Base-by-base conservation (phyloP, 2,797 vertebrate species). In the Benthosema pterotum region DNA sequence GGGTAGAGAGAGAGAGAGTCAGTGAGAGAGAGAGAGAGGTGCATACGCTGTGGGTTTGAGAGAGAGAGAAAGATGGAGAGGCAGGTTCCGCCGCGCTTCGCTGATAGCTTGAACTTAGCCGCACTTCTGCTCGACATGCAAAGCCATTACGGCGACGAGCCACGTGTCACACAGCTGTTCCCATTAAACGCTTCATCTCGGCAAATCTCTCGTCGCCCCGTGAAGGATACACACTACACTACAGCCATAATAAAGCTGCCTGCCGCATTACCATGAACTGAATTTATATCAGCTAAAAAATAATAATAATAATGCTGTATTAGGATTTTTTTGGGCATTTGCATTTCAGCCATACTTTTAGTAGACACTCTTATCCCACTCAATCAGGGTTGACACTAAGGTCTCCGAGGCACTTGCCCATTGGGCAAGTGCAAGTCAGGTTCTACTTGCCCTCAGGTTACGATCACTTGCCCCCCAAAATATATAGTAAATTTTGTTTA, bases 81-180 rank as follows among this genome's bases (percentile, higher is more conserved):
- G 58, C 17, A 14, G 77, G 65, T 57, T n/a, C 63, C 49, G 67
- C 68, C 60, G 62, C 4, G 68, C 72, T 83, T 32, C 62, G 66
- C 74, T 70, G 75, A 84, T 87, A 67, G 80, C 66, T 64, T 1
- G 53, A 79, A 77, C 75, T 79, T 70, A 77, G 57, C 66, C 25
- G 69, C 65, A 64, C 86, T 87, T 75, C 69, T 80, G 71, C 72
- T 84, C 82, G 71, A 83, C 81, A 86, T 82, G 81, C 75, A 77
- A 59, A 78, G 47, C 84, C 74, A 74, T 81, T 70, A 78, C 83
- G 63, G 70, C 80, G 82, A 80, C 75, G n/a, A n/a, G n/a, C 75
- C 75, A 65, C 71, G 67, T 72, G 72, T 52, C 49, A 57, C 73
- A 72, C 78, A 75, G 77, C 80, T 80, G 80, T 79, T 88, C 75